Evolutionary conservation across 2,113 vertebrate genomes (phyloP).

Genomic region (Ancistrus triradiatus): DNA sequence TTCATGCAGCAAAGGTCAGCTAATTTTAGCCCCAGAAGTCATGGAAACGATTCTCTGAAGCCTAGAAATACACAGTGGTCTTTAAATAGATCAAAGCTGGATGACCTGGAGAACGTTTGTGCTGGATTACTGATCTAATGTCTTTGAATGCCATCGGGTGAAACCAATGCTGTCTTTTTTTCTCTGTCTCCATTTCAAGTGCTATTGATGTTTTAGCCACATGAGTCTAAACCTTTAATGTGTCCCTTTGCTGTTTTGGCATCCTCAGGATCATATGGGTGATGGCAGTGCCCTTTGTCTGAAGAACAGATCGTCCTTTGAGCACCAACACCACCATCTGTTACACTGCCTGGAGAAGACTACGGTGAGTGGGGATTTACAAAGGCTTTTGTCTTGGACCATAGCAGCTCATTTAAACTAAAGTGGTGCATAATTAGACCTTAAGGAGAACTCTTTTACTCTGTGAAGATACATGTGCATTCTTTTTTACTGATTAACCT

Average conservation of each 20-base stretch:
- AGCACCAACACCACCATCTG: constrained; percentile 85
- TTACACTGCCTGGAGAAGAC: constrained; percentile 89
- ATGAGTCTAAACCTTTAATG: not conserved
- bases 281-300: constrained; percentile 69
- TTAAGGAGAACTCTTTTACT: too few relatives aligned
- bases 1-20: constrained; percentile 22
- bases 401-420: too few relatives aligned
- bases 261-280: constrained; percentile 64
- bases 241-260: constrained; percentile 2
- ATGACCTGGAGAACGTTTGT: constrained; percentile 13
- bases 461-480: too few relatives aligned
- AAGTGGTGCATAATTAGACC: too few relatives aligned
- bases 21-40: constrained; percentile 8
- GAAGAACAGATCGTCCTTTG: constrained; percentile 81
- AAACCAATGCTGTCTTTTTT: constrained; percentile 5
- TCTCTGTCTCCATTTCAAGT: not conserved
- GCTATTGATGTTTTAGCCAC: not conserved
- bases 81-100: constrained; percentile 35
- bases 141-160: constrained; percentile 1
- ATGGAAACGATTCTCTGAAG: constrained; percentile 23
- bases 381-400: too few relatives aligned
- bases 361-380: constrained; percentile 70
- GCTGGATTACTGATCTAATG: not conserved
- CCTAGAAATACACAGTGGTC: constrained; percentile 17
- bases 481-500: too few relatives aligned